Evolutionary conservation across 2,888 invertebrate species (phyloP).

Genomic region (Troides aeacus): DNA sequence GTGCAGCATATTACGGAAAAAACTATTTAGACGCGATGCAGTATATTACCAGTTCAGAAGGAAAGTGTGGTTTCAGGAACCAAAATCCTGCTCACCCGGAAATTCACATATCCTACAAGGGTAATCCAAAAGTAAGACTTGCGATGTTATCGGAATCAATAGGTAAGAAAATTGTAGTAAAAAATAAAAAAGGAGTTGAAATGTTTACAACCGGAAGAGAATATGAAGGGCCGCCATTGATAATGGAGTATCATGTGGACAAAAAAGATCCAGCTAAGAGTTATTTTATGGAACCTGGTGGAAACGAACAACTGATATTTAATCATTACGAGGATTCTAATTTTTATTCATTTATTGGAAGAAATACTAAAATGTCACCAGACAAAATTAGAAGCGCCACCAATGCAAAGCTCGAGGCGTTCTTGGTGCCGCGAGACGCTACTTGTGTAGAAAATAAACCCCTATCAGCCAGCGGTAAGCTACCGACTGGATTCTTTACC

Average conservation of each 20-base stretch:
- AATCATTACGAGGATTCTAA: not conserved
- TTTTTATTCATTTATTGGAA: constrained; percentile 8
- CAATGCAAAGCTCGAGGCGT: not conserved
- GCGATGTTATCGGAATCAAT: constrained; percentile 15
- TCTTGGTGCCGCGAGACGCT: not conserved
- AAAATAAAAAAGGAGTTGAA: constrained; percentile 3
- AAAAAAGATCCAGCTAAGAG: constrained; percentile 10
- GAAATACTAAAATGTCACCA: not conserved
- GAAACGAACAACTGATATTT: constrained; percentile 11
- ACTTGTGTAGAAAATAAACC: constrained; percentile 17
- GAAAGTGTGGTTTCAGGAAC: constrained; percentile 9
- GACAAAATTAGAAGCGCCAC: constrained; percentile 5
- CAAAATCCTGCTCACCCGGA: constrained; percentile 14
- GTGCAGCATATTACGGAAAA: constrained; percentile 13
- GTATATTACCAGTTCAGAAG: constrained; percentile 18
- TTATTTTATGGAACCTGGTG: constrained; percentile 9
- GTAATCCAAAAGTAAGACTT: constrained; percentile 7
- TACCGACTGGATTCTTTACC: constrained; percentile 18
- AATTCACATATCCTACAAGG: constrained; percentile 21
- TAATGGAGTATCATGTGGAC: constrained; percentile 10
- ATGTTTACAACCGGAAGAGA: constrained; percentile 10
- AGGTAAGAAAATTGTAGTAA: constrained; percentile 15
- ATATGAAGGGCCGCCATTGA: constrained; percentile 3
- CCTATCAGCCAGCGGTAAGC: not conserved
- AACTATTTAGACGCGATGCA: constrained; percentile 14